Percentiles rank a stretch among this genome's conserved stretches.
These are phyloP conservation scores for Piaya cayana DNA, from an alignment of 2,113 vertebrate genomes.

Conservation along the genomic window DNA sequence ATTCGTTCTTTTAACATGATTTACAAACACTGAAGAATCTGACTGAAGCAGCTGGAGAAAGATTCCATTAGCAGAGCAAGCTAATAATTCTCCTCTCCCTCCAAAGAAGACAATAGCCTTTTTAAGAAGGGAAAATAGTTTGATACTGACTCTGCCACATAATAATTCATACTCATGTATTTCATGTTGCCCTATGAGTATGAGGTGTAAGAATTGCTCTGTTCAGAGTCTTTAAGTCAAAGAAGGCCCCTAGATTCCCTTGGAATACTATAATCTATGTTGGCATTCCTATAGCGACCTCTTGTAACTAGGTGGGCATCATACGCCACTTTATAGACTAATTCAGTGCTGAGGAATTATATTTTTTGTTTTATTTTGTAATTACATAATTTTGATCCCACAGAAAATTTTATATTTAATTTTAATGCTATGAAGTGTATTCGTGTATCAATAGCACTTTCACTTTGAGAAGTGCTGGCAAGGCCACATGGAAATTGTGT, in stretches of 20 bases:
- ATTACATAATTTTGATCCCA: not conserved
- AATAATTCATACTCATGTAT: not conserved
- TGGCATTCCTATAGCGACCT: not conserved
- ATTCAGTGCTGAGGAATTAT: not conserved
- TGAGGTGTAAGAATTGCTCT: not conserved
- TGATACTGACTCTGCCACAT: not conserved
- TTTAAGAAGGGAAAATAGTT: not conserved
- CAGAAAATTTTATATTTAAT: not conserved
- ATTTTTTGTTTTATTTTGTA: not conserved
- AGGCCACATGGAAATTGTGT: not conserved
- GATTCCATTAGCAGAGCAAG: not conserved
- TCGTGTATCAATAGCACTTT: not conserved
- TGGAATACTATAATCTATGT: not conserved
- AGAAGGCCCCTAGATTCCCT: not conserved
- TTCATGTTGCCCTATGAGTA: not conserved
- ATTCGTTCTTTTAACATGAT: conserved; percentile 1
- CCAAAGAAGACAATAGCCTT: not conserved
- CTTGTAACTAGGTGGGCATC: not conserved
- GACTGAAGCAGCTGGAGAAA: not conserved
- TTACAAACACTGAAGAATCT: not conserved
- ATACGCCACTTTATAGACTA: not conserved
- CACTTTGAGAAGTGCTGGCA: not conserved
- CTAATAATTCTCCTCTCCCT: not conserved
- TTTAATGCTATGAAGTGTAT: not conserved
- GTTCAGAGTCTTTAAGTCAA: not conserved